phyloP scores from a whole-genome alignment of 1,140 invertebrate species.

The Branchinecta lynchi region DNA sequence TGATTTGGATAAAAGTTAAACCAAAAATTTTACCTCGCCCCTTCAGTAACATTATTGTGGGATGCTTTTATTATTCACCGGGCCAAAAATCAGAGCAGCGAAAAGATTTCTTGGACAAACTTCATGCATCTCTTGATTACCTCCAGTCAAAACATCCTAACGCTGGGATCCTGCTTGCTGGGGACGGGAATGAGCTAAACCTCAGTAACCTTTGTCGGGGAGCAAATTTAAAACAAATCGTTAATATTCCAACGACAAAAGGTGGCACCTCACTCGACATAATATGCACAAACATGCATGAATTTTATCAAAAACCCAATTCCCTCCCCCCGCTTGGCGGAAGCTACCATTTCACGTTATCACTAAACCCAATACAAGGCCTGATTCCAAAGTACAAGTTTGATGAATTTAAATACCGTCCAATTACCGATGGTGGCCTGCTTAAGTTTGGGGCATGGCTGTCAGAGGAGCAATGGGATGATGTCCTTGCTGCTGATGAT shows the following conservation, averaged over 20 bases:
- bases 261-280: neutral
- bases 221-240: neutral
- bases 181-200: neutral
- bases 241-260: conserved; percentile 4
- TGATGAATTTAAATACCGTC: conserved; percentile 3
- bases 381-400: neutral
- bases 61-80: neutral
- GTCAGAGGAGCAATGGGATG: neutral
- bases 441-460: neutral
- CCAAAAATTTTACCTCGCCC: neutral
- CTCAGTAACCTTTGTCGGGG: neutral
- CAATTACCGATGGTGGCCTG: neutral
- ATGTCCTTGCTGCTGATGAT: neutral
- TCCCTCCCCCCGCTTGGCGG: neutral
- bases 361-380: neutral
- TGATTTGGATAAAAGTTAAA: conserved; percentile 1
- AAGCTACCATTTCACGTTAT: neutral
- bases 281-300: neutral
- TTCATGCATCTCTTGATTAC: neutral
- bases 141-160: conserved; percentile 5
- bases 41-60: neutral
- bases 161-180: neutral
- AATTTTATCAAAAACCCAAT: conserved; percentile 8
- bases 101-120: neutral
- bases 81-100: conserved; percentile 7